These are phyloP conservation scores for Pachydiplax longipennis DNA, from an alignment of 2,888 invertebrate species.

Conservation along the genomic window DNA sequence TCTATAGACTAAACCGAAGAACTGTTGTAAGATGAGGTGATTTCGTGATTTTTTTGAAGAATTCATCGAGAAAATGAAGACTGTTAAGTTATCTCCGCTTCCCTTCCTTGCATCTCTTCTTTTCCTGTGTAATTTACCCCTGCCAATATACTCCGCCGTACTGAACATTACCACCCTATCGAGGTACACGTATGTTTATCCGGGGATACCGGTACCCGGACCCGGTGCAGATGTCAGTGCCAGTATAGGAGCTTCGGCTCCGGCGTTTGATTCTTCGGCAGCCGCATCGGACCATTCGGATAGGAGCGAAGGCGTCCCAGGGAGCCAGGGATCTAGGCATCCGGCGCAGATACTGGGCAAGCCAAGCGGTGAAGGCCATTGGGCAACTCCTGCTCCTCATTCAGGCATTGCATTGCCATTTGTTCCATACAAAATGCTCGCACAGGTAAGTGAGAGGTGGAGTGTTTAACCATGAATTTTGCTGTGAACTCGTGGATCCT, in stretches of 20 bases:
- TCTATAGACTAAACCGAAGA: neutral
- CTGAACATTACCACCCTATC: constrained; percentile 20
- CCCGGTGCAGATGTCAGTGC: neutral
- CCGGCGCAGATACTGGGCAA: neutral
- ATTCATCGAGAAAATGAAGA: neutral
- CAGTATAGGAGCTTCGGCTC: neutral
- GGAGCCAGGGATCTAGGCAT: neutral
- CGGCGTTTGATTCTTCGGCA: neutral
- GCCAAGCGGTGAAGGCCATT: constrained; percentile 45
- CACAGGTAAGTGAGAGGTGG: constrained; percentile 49
- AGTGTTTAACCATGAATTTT: neutral
- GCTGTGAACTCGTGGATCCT: neutral
- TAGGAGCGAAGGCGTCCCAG: neutral
- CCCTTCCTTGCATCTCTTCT: neutral
- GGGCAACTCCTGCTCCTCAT: constrained; percentile 51
- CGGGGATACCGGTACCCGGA: neutral
- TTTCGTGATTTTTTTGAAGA: neutral
- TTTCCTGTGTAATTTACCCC: neutral
- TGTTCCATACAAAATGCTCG: constrained; percentile 54
- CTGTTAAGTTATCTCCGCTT: neutral
- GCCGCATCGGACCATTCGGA: neutral
- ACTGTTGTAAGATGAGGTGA: neutral
- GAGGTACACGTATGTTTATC: neutral
- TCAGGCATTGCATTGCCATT: constrained; percentile 53
- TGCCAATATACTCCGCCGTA: neutral